A percentile compares a stretch with the other conserved stretches of the same genome.
phyloP scores from a whole-genome alignment of 1,140 invertebrate genomes.

The Hyposmocoma kahamanoa region DNA sequence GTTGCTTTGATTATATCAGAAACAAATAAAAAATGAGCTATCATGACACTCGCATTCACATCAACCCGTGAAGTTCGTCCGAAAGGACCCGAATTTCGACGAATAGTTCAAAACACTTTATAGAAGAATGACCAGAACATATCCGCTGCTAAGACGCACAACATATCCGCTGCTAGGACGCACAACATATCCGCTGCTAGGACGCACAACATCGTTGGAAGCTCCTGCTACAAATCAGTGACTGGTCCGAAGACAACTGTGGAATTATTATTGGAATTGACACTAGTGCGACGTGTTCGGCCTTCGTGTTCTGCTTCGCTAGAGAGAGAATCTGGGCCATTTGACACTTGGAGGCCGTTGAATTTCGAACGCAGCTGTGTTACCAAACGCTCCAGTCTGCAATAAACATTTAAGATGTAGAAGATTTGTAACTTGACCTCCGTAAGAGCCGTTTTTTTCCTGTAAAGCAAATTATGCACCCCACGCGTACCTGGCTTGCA shows the following conservation, averaged over 20 bases:
- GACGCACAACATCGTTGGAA: slow-evolving; percentile 22
- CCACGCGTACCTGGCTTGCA: no score
- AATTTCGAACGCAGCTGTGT: slow-evolving; percentile 68
- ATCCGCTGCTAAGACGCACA: slow-evolving; percentile 31
- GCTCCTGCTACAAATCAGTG: slow-evolving; percentile 66
- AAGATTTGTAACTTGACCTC: background rate
- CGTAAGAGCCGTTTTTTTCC: no score
- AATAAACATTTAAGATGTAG: slow-evolving; percentile 23
- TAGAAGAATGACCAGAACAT: slow-evolving; percentile 35
- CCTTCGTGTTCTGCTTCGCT: slow-evolving; percentile 52
- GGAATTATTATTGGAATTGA: slow-evolving; percentile 44
- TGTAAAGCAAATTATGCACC: no score
- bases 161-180: slow-evolving; percentile 24
- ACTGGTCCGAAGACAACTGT: slow-evolving; percentile 66
- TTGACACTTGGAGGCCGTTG: slow-evolving; percentile 47
- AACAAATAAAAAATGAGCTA: no score
- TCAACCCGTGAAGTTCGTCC: no score
- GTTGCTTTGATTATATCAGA: no score
- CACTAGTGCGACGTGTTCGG: slow-evolving; percentile 32
- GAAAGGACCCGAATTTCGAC: no score
- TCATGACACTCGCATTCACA: no score
- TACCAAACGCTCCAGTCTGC: slow-evolving; percentile 66
- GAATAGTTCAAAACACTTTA: slow-evolving; percentile 16
- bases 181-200: slow-evolving; percentile 26
- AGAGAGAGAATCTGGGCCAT: slow-evolving; percentile 52